phyloP scores from a whole-genome alignment of 2,888 invertebrate species.

The Philereme vetulata region DNA sequence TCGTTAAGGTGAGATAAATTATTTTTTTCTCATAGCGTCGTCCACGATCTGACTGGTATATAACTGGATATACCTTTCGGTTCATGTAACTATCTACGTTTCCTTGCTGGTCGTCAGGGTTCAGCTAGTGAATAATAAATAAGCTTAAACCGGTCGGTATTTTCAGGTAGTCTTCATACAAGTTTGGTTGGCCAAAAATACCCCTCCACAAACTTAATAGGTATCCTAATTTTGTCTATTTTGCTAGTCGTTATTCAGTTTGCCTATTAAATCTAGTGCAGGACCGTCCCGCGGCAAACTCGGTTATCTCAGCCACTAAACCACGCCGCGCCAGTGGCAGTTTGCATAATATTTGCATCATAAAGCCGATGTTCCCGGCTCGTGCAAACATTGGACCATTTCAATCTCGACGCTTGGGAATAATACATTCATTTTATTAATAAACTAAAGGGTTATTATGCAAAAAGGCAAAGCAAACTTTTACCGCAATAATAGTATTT shows the following conservation, averaged over 20 bases:
- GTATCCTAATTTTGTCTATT: conserved; percentile 13
- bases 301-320: conserved; percentile 40
- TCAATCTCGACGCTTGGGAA: conserved; percentile 24
- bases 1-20: conserved; percentile 84
- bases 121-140: no score
- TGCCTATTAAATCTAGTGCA: conserved; percentile 33
- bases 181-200: neutral
- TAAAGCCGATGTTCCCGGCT: conserved; percentile 46
- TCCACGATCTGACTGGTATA: no score
- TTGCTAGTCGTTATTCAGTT: conserved; percentile 14
- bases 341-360: conserved; percentile 63
- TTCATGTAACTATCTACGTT: no score
- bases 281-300: conserved; percentile 38
- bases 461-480: neutral
- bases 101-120: no score
- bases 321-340: conserved; percentile 48
- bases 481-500: neutral
- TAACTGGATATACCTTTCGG: no score
- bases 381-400: conserved; percentile 36
- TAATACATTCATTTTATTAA: conserved; percentile 17
- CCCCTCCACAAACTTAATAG: conserved; percentile 1
- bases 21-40: neutral
- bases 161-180: neutral
- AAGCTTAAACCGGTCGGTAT: neutral
- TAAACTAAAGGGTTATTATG: conserved; percentile 10